Conservation (phyloP, 2,797 vertebrate species). For the Eulemur albifrons region DNA sequence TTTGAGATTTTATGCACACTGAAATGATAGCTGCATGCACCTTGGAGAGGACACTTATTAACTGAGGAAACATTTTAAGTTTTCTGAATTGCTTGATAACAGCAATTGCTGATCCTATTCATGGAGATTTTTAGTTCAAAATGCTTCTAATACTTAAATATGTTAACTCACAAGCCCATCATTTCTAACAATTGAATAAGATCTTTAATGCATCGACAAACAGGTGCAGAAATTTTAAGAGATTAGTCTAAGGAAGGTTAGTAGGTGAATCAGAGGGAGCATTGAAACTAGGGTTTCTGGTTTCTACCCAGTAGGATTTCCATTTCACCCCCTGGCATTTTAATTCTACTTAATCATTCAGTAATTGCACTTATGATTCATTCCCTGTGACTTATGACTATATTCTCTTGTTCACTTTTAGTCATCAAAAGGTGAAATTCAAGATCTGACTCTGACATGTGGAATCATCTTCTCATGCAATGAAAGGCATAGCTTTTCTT, state of each 20-base stretch:
- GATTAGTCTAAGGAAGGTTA: conserved; percentile 40
- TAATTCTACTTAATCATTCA: conserved; percentile 57
- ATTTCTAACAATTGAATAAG: not conserved
- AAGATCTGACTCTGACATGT: conserved; percentile 27
- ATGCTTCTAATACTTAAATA: conserved; percentile 29
- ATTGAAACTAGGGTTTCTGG: conserved; percentile 64
- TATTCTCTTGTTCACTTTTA: conserved; percentile 54
- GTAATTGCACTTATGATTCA: conserved; percentile 57
- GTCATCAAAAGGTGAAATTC: conserved; percentile 66
- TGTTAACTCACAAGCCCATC: not conserved
- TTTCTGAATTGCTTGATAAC: not conserved
- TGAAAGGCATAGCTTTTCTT: not conserved
- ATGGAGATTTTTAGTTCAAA: conserved; percentile 24
- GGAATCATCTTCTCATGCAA: not conserved
- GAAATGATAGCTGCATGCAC: not conserved
- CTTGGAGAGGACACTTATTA: not conserved
- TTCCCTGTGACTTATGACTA: conserved; percentile 20
- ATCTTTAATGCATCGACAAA: conserved; percentile 33
- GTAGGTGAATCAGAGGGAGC: conserved; percentile 1
- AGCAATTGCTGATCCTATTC: not conserved
- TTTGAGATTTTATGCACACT: not conserved
- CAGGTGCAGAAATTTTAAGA: conserved; percentile 44
- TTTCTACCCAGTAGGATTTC: conserved; percentile 58
- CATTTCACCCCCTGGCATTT: conserved; percentile 52
- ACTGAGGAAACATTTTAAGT: not conserved